These are phyloP conservation scores for Hymenochirus boettgeri DNA, from an alignment of 2,113 vertebrate species.

Conservation along the genomic window DNA sequence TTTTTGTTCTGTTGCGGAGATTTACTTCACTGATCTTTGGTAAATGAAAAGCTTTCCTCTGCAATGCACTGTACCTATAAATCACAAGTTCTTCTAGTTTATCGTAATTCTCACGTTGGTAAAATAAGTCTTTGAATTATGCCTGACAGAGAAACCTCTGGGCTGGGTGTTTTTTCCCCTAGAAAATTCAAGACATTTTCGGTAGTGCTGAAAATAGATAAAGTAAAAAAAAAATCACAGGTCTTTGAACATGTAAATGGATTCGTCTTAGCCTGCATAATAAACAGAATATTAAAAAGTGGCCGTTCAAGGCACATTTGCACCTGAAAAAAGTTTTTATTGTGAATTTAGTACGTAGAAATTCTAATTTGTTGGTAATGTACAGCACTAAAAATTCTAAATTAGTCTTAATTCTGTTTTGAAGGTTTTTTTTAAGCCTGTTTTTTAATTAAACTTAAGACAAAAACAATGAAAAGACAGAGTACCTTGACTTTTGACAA, in stretches of 20 bases:
- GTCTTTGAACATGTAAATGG: not conserved
- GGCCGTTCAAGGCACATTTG: too few relatives aligned
- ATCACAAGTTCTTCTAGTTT: slow-evolving; percentile 19
- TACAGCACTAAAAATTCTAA: too few relatives aligned
- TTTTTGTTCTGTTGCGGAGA: slow-evolving; percentile 73
- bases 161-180: not conserved
- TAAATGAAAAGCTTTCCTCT: slow-evolving; percentile 46
- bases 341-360: too few relatives aligned
- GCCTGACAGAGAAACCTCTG: not conserved
- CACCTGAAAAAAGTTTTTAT: too few relatives aligned
- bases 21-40: slow-evolving; percentile 78
- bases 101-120: slow-evolving; percentile 21
- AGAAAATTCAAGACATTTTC: slow-evolving; percentile 5
- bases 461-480: too few relatives aligned
- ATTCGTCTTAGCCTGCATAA: not conserved
- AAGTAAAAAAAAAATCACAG: too few relatives aligned
- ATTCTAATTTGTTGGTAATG: too few relatives aligned
- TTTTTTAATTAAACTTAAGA: too few relatives aligned
- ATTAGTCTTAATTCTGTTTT: too few relatives aligned
- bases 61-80: slow-evolving; percentile 5
- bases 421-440: too few relatives aligned
- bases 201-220: not conserved
- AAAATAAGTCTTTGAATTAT: slow-evolving; percentile 20
- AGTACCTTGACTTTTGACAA: too few relatives aligned
- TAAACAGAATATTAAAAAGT: too few relatives aligned